These are phyloP conservation scores for Rhea pennata DNA, from an alignment of 2,113 vertebrate genomes.

Conservation along the genomic window DNA sequence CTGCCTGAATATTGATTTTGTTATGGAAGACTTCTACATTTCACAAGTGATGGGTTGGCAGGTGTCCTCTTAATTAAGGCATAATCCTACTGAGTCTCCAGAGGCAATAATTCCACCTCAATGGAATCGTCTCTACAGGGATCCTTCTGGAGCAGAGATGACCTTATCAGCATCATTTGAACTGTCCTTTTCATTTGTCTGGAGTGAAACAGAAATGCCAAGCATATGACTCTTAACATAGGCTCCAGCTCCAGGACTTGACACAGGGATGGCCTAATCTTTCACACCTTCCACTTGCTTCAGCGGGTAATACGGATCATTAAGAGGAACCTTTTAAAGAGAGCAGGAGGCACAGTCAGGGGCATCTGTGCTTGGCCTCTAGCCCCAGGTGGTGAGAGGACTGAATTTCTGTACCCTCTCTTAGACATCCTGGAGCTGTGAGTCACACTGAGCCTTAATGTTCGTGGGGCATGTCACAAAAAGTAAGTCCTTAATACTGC, in stretches of 20 bases:
- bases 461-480: neutral
- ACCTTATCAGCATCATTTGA: neutral
- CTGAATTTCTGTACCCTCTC: neutral
- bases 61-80: neutral
- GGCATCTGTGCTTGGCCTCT: neutral
- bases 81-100: neutral
- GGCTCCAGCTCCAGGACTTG: neutral
- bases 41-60: fast-evolving
- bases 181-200: neutral
- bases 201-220: neutral
- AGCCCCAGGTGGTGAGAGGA: neutral
- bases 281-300: neutral
- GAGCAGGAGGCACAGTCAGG: neutral
- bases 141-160: neutral
- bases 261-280: neutral
- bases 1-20: neutral
- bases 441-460: neutral
- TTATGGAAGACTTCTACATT: neutral
- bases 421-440: neutral
- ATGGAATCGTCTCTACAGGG: neutral
- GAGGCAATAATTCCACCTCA: neutral
- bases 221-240: neutral
- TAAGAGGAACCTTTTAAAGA: neutral
- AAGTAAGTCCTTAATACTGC: neutral
- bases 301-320: neutral